Evolutionary conservation across 2,888 invertebrate genomes (phyloP).

Genomic region (Tiliacea citrago): DNA sequence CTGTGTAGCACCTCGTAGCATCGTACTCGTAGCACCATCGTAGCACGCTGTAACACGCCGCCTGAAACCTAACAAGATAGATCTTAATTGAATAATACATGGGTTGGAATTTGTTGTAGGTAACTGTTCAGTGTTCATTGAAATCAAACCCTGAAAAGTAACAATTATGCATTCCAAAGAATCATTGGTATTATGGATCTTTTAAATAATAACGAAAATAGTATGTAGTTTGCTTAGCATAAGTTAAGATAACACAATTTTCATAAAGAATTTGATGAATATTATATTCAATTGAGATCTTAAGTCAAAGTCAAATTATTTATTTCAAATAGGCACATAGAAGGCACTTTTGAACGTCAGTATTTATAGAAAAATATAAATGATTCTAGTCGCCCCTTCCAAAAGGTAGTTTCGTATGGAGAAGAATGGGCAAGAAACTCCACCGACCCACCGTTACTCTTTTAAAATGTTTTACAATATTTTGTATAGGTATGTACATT

Average conservation of each 20-base stretch:
- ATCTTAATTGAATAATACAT: conserved; percentile 43
- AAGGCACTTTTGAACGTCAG: too few relatives aligned
- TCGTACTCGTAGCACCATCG: conserved; percentile 65
- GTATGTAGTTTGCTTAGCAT: neutral
- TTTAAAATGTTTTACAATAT: too few relatives aligned
- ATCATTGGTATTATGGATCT: too few relatives aligned
- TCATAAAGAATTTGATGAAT: neutral
- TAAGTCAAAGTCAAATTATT: too few relatives aligned
- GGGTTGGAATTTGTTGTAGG: conserved; percentile 2
- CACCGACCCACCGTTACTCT: too few relatives aligned
- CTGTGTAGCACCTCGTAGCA: conserved; percentile 68
- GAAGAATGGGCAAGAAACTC: too few relatives aligned
- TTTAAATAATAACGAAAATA: neutral
- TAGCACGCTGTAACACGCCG: conserved; percentile 50
- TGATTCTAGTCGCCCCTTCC: too few relatives aligned
- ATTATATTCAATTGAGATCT: neutral
- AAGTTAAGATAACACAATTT: neutral
- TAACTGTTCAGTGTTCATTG: conserved; percentile 7
- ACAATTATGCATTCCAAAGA: neutral
- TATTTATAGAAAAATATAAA: too few relatives aligned
- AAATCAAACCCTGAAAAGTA: neutral
- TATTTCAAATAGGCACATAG: too few relatives aligned
- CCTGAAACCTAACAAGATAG: conserved; percentile 49
- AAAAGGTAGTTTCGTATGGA: too few relatives aligned
- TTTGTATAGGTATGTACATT: too few relatives aligned